These are phyloP conservation scores for Anguilla megastoma DNA, from an alignment of 2,797 vertebrate genomes.

Conservation along the genomic window DNA sequence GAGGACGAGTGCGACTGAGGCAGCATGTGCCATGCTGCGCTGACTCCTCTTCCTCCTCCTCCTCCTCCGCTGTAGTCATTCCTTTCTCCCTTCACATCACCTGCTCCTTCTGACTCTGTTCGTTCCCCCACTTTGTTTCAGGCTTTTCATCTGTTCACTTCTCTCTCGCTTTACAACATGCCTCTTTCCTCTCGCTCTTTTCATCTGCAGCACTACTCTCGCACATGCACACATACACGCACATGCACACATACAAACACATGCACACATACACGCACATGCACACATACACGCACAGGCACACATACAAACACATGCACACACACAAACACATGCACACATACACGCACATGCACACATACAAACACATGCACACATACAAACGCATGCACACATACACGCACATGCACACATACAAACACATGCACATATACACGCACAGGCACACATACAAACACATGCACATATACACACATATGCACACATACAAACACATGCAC, in stretches of 20 bases:
- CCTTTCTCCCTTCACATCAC: background rate
- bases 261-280: background rate
- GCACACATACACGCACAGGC: background rate
- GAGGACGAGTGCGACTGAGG: slow-evolving; percentile 75
- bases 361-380: background rate
- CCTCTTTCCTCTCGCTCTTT: background rate
- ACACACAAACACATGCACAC: too few relatives aligned
- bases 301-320: background rate
- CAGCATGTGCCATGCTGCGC: background rate
- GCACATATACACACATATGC: background rate
- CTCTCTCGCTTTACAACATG: background rate
- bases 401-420: background rate
- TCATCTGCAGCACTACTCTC: background rate
- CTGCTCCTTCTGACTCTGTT: slow-evolving; percentile 10
- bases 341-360: background rate
- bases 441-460: background rate
- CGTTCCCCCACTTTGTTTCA: slow-evolving; percentile 8
- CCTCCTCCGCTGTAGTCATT: background rate
- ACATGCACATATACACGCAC: background rate
- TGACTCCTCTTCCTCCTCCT: background rate
- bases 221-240: background rate
- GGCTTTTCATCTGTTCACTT: background rate
- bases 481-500: background rate
- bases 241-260: background rate
- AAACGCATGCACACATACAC: too few relatives aligned